Evolutionary conservation across 2,888 invertebrate species (phyloP).

Genomic region (Meganola albula): DNA sequence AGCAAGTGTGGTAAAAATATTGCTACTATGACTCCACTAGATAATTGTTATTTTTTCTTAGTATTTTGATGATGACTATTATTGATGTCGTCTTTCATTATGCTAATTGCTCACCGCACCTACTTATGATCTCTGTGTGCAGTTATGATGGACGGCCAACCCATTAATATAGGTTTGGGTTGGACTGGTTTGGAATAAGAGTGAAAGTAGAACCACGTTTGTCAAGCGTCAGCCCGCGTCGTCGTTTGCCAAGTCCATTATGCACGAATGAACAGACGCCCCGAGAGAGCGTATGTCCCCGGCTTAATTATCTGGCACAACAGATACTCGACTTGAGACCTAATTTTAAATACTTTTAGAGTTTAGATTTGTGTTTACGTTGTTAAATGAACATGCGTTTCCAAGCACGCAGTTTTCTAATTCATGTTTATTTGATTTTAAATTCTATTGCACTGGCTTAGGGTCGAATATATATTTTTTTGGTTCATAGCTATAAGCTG

Average conservation of each 20-base stretch:
- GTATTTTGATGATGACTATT: too few species aligned
- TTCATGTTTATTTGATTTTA: slow-evolving; percentile 20
- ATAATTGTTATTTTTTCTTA: too few species aligned
- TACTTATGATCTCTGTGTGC: slow-evolving; percentile 19
- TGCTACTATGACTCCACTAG: too few species aligned
- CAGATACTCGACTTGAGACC: slow-evolving; percentile 24
- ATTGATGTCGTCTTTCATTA: too few species aligned
- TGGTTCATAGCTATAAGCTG: slow-evolving; percentile 23
- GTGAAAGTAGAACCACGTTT: slow-evolving; percentile 73
- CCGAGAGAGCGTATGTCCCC: slow-evolving; percentile 71
- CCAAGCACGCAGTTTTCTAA: slow-evolving; percentile 36
- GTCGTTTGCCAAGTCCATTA: slow-evolving; percentile 67
- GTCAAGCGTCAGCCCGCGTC: slow-evolving; percentile 67
- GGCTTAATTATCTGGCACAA: slow-evolving; percentile 54
- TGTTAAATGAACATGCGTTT: slow-evolving; percentile 34
- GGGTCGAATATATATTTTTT: slow-evolving; percentile 21
- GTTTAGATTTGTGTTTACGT: slow-evolving; percentile 36
- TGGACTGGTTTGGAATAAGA: slow-evolving; percentile 59
- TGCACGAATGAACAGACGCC: slow-evolving; percentile 75
- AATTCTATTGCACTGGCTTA: slow-evolving; percentile 15
- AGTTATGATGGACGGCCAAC: slow-evolving; percentile 20
- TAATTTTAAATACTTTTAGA: slow-evolving; percentile 29
- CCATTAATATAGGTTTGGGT: slow-evolving; percentile 48
- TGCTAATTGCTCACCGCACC: slow-evolving; percentile 18
- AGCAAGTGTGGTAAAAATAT: too few species aligned